Evolutionary conservation across 2,113 vertebrate species (phyloP).

Genomic region (Bubo scandiacus): DNA sequence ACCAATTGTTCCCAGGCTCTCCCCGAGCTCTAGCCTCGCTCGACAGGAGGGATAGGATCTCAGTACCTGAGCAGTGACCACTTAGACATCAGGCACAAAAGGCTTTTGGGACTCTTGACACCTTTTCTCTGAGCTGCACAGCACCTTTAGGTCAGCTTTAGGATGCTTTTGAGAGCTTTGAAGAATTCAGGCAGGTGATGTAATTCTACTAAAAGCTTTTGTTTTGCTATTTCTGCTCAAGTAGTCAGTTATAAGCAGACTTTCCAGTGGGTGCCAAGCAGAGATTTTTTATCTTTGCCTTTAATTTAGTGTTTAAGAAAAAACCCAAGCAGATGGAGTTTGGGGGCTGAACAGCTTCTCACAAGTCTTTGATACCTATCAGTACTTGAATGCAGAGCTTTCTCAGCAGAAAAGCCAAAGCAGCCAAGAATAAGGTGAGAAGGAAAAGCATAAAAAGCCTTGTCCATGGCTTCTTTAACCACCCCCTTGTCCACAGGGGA

Average conservation of each 20-base stretch:
- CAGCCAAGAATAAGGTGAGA: neutral
- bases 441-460: neutral
- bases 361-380: slow-evolving; percentile 25
- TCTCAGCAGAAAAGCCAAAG: neutral
- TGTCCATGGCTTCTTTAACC: neutral
- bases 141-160: neutral
- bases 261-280: slow-evolving; percentile 36
- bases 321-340: slow-evolving; percentile 48
- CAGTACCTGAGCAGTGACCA: neutral
- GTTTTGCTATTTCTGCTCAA: slow-evolving; percentile 3
- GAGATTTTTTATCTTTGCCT: slow-evolving; percentile 38
- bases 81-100: neutral
- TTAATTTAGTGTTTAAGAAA: slow-evolving; percentile 5
- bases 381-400: neutral
- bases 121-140: neutral
- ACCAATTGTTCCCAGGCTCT: accelerated
- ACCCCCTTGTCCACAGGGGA: neutral
- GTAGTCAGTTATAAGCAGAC: neutral
- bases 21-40: neutral
- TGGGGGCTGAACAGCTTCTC: slow-evolving; percentile 48
- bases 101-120: neutral
- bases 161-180: neutral
- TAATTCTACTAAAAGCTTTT: neutral
- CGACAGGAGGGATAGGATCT: neutral
- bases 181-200: neutral